Percentiles rank a stretch among this genome's conserved stretches.
Evolutionary conservation across 2,888 invertebrate species (phyloP).

Genomic region (Eupithecia exiguata): DNA sequence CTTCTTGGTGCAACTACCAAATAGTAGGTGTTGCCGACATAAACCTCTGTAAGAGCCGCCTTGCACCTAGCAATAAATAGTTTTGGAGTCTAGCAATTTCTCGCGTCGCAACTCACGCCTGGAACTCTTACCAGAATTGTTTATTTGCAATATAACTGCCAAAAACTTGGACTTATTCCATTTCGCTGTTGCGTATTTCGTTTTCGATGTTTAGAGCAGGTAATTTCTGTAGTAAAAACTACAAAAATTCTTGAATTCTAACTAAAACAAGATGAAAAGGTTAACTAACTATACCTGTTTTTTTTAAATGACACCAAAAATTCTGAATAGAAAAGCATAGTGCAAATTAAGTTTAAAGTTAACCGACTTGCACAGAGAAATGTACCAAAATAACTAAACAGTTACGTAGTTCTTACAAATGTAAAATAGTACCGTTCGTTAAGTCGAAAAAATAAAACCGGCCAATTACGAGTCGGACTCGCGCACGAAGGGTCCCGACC

Average conservation of each 20-base stretch:
- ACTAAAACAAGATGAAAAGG: background rate
- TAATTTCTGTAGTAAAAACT: background rate
- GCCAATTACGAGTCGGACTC: no score
- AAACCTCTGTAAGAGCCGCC: slow-evolving; percentile 34
- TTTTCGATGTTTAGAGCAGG: slow-evolving; percentile 14
- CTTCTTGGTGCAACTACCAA: background rate
- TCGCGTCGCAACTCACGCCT: slow-evolving; percentile 38
- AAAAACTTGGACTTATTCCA: slow-evolving; percentile 33
- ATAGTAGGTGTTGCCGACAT: background rate
- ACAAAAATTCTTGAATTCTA: background rate
- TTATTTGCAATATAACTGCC: slow-evolving; percentile 38
- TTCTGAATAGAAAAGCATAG: background rate
- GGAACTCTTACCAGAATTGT: slow-evolving; percentile 38
- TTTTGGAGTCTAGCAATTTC: slow-evolving; percentile 40
- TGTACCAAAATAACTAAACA: background rate
- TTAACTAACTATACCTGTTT: no score
- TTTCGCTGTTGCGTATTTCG: slow-evolving; percentile 16
- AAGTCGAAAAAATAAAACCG: background rate
- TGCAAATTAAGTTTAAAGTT: no score
- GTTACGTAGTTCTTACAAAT: background rate
- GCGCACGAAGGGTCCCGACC: no score
- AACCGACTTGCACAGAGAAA: background rate
- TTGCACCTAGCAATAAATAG: slow-evolving; percentile 45
- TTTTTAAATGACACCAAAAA: background rate
- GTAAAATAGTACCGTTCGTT: background rate